Conservation (phyloP, 2,888 invertebrate species). For the Pseudococcus viburni region DNA sequence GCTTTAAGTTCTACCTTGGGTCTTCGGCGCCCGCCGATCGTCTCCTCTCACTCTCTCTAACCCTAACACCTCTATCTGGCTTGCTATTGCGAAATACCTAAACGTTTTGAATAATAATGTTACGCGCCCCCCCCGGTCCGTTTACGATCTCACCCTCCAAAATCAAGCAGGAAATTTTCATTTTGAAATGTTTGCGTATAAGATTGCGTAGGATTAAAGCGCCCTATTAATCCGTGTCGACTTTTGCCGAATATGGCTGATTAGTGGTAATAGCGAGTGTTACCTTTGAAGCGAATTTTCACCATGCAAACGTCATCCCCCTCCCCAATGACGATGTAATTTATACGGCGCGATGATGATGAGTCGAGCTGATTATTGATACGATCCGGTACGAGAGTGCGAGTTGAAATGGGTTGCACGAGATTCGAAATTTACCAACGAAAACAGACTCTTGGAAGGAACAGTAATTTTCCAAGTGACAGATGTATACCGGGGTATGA, state of each 20-base stretch:
- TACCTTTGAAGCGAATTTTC: conserved; percentile 1
- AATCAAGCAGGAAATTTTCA: conserved; percentile 31
- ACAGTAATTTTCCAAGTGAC: no score
- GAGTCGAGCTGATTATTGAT: neutral
- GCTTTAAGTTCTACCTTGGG: neutral
- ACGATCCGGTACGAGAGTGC: neutral
- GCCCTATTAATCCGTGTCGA: conserved; percentile 22
- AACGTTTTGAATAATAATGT: conserved; percentile 31
- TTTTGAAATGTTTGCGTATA: conserved; percentile 26
- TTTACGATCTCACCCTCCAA: neutral
- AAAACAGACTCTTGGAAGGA: no score
- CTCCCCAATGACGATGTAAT: neutral
- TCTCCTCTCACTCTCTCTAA: neutral
- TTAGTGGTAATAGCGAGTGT: conserved; percentile 12
- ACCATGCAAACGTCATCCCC: neutral
- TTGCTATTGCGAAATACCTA: conserved; percentile 3
- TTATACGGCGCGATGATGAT: neutral
- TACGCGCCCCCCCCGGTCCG: neutral
- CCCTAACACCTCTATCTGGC: neutral
- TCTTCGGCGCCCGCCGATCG: neutral
- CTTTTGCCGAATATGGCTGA: conserved; percentile 17
- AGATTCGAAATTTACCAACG: no score
- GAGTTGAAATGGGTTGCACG: no score
- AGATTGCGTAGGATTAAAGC: conserved; percentile 12
- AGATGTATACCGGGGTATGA: no score